phyloP scores from a whole-genome alignment of 2,113 vertebrate species.

The Perccottus glenii region DNA sequence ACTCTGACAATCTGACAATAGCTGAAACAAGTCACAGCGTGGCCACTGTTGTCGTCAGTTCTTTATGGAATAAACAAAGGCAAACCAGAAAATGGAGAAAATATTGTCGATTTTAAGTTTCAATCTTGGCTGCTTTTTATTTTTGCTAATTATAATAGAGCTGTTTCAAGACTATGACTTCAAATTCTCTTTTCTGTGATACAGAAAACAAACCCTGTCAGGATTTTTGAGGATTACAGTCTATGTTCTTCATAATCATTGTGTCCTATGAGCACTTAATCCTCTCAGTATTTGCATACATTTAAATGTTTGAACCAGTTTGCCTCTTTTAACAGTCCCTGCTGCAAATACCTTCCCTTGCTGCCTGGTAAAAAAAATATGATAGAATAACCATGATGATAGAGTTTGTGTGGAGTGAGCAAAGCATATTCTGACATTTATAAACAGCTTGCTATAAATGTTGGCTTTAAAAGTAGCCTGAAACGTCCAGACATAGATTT shows the following conservation, averaged over 20 bases:
- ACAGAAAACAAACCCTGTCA: constrained; percentile 48
- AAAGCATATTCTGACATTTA: constrained; percentile 29
- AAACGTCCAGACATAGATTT: constrained; percentile 52
- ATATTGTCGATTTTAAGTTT: too few relatives aligned
- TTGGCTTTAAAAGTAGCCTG: constrained; percentile 33
- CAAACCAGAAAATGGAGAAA: constrained; percentile 6
- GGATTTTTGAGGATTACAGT: constrained; percentile 41
- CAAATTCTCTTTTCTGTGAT: constrained; percentile 28
- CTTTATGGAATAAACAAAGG: not conserved
- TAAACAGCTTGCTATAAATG: constrained; percentile 51
- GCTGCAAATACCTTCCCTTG: constrained; percentile 25
- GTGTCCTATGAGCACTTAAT: constrained; percentile 43
- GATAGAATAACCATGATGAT: constrained; percentile 12
- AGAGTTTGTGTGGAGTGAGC: not conserved
- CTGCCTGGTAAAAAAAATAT: constrained; percentile 24
- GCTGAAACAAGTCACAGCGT: constrained; percentile 32
- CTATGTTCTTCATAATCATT: constrained; percentile 42
- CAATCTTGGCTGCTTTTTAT: not conserved
- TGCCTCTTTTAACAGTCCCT: constrained; percentile 33
- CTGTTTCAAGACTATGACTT: constrained; percentile 18
- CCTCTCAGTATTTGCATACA: constrained; percentile 38
- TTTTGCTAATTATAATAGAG: not conserved
- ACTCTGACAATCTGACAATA: constrained; percentile 27
- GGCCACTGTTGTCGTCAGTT: constrained; percentile 5
- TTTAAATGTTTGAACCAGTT: constrained; percentile 28